Evolutionary conservation across 2,113 vertebrate species (phyloP).

Genomic region (Leucoraja erinaceus): DNA sequence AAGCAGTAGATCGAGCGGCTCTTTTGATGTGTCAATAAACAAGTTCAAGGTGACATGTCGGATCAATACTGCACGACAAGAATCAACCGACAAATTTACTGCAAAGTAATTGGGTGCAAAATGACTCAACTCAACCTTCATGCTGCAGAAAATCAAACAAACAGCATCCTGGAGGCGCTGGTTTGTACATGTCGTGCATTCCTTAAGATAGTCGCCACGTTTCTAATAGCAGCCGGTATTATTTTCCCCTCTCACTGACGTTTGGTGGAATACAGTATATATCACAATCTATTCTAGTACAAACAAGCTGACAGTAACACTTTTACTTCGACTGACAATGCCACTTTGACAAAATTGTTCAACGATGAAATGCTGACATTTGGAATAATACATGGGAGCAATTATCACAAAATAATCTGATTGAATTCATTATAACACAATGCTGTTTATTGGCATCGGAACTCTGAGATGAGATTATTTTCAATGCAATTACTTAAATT

Average conservation of each 20-base stretch:
- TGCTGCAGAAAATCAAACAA: slow-evolving; percentile 66
- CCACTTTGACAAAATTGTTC: neutral
- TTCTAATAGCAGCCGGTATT: neutral
- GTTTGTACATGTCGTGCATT: slow-evolving; percentile 65
- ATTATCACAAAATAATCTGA: slow-evolving; percentile 15
- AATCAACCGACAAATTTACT: slow-evolving; percentile 98
- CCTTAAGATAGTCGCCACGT: slow-evolving; percentile 43
- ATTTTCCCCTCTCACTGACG: neutral
- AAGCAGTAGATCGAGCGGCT: slow-evolving; percentile 84
- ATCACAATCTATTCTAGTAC: neutral
- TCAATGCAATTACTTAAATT: neutral
- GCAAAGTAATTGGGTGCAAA: slow-evolving; percentile 94
- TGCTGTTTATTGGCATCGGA: neutral
- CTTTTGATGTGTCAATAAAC: slow-evolving; percentile 98
- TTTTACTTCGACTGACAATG: neutral
- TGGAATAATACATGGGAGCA: slow-evolving; percentile 13
- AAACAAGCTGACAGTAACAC: neutral
- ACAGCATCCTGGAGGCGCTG: slow-evolving; percentile 57
- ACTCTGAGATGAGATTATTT: slow-evolving; percentile 30
- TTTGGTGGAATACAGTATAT: slow-evolving; percentile 10
- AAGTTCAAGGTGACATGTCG: slow-evolving; percentile 98
- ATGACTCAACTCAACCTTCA: slow-evolving; percentile 86
- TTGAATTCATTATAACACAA: neutral
- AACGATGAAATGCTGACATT: slow-evolving; percentile 24
- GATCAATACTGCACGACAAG: slow-evolving; percentile 96